phyloP scores from a whole-genome alignment of 2,797 vertebrate genomes.

The Gambusia yucatana region DNA sequence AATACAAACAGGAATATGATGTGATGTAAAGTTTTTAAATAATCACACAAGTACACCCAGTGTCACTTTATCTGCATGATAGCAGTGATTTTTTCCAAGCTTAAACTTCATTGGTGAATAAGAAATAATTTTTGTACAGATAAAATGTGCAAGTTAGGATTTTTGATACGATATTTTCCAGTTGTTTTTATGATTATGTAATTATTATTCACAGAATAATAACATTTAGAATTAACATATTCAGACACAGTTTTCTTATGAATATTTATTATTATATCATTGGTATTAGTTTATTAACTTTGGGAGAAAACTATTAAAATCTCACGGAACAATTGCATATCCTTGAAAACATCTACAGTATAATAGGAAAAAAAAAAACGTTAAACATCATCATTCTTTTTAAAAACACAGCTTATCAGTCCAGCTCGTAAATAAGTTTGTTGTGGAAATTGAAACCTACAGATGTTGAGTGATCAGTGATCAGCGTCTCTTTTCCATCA shows the following conservation, averaged over 20 bases:
- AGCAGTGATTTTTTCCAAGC: neutral
- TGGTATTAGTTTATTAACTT: neutral
- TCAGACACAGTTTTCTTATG: neutral
- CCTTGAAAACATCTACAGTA: neutral
- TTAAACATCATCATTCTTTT: neutral
- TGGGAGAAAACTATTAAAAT: neutral
- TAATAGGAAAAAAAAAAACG: neutral
- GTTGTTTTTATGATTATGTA: neutral
- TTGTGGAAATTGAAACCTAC: constrained; percentile 86
- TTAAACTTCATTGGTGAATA: neutral
- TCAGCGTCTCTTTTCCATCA: constrained; percentile 76
- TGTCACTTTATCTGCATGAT: neutral
- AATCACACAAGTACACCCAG: neutral
- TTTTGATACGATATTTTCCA: neutral
- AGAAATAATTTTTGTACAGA: neutral
- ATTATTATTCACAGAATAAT: neutral
- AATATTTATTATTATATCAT: neutral
- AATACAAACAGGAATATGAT: neutral
- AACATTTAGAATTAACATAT: neutral
- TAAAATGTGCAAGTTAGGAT: neutral
- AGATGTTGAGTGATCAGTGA: constrained; percentile 81
- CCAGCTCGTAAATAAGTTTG: constrained; percentile 86
- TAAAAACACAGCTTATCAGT: constrained; percentile 70
- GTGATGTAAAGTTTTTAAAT: neutral
- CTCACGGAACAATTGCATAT: neutral